phyloP scores from a whole-genome alignment of 2,797 vertebrate genomes.

The Syndactyla subalaris region DNA sequence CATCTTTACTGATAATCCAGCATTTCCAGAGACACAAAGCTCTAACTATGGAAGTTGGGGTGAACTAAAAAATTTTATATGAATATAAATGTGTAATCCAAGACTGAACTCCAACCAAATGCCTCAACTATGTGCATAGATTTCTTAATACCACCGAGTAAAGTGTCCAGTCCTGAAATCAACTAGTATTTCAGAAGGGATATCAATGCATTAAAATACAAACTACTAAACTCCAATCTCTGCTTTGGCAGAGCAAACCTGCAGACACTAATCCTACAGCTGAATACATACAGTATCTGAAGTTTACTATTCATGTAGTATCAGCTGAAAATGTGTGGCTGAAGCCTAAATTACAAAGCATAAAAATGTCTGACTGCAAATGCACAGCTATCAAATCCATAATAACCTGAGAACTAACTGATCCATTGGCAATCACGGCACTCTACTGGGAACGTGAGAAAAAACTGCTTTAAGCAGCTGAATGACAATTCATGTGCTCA shows the following conservation, averaged over 20 bases:
- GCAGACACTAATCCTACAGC: neutral
- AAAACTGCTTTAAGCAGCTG: neutral
- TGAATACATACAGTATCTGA: neutral
- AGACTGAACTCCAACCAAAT: neutral
- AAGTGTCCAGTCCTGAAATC: neutral
- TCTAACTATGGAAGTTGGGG: neutral
- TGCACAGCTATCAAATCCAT: neutral
- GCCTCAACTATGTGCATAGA: neutral
- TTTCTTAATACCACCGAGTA: neutral
- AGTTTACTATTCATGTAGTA: neutral
- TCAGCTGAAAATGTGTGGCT: neutral
- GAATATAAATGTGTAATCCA: neutral
- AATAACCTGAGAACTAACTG: neutral
- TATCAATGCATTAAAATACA: neutral
- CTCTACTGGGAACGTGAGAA: neutral
- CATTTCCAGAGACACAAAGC: neutral
- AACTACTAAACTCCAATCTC: neutral
- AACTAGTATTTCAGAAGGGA: neutral
- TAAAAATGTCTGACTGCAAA: neutral
- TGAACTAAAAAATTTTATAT: neutral
- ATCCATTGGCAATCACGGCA: neutral
- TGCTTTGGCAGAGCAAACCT: neutral
- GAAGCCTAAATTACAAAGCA: neutral
- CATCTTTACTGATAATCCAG: neutral
- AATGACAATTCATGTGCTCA: neutral